Percentiles rank a stretch among this genome's conserved stretches.
phyloP scores from a whole-genome alignment of 2,113 vertebrate species.

The Tautogolabrus adspersus region DNA sequence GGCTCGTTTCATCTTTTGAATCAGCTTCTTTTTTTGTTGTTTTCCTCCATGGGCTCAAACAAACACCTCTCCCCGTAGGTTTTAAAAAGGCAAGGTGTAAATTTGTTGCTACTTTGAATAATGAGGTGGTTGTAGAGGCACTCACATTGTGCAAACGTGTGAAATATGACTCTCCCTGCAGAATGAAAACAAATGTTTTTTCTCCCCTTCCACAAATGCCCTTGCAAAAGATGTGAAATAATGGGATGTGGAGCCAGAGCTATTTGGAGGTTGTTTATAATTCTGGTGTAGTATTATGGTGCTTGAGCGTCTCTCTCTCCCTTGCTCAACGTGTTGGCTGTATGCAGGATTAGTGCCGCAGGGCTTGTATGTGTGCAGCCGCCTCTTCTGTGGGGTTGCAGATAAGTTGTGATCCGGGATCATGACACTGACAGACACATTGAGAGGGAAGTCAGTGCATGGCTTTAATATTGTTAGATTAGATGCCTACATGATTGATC shows the following conservation, averaged over 20 bases:
- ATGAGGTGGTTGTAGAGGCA: constrained; percentile 33
- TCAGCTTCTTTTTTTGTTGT: constrained; percentile 12
- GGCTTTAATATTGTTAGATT: constrained; percentile 63
- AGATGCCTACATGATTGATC: constrained; percentile 61
- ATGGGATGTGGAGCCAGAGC: constrained; percentile 21
- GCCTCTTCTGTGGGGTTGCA: constrained; percentile 20
- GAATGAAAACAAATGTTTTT: constrained; percentile 45
- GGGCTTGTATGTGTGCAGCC: constrained; percentile 12
- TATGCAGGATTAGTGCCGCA: constrained; percentile 45
- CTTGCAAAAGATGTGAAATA: not conserved
- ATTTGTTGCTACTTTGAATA: constrained; percentile 66
- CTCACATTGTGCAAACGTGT: constrained; percentile 27
- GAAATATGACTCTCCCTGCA: constrained; percentile 30
- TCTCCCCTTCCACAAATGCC: not conserved
- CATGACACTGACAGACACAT: constrained; percentile 37
- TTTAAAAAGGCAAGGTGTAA: constrained; percentile 35
- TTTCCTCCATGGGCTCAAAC: constrained; percentile 29
- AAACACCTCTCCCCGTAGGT: constrained; percentile 46
- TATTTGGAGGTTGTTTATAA: constrained; percentile 47
- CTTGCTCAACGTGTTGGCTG: constrained; percentile 25
- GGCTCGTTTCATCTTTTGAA: constrained; percentile 54
- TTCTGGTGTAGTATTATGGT: constrained; percentile 43
- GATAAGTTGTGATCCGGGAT: constrained; percentile 60
- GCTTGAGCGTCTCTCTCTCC: constrained; percentile 14
- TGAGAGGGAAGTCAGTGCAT: constrained; percentile 14